Conservation (phyloP, 2,113 vertebrate genomes). For the Pedionomus torquatus region DNA sequence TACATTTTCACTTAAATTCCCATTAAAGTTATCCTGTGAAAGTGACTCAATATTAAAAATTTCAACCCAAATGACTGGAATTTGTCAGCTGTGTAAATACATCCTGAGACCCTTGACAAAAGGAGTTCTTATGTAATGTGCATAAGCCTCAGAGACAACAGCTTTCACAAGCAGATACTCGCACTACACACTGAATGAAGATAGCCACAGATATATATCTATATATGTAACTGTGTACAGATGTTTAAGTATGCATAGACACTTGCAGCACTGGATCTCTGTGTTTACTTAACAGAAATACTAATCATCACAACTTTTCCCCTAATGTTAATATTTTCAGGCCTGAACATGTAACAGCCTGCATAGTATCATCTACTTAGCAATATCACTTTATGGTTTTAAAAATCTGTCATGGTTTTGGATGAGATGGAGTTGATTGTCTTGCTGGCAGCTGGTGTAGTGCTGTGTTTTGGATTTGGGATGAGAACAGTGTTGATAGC, state of each 20-base stretch:
- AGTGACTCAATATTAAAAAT: background rate
- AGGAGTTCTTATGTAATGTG: background rate
- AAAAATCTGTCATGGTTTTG: background rate
- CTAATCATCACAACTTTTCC: background rate
- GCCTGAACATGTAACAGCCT: background rate
- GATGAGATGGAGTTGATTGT: background rate
- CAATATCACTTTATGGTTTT: background rate
- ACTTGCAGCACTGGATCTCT: background rate
- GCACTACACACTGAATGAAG: background rate
- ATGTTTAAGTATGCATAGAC: background rate
- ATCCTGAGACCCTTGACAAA: background rate
- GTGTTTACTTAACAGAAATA: background rate
- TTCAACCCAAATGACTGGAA: background rate
- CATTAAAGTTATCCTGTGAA: background rate
- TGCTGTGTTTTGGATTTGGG: background rate
- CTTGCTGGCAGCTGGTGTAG: background rate
- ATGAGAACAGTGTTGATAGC: background rate
- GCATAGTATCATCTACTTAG: background rate
- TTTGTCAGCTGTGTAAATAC: background rate
- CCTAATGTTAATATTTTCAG: background rate
- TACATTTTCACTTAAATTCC: background rate
- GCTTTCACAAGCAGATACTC: background rate
- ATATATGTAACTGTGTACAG: background rate
- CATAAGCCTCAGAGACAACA: background rate
- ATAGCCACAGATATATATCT: background rate